Base-by-base conservation (phyloP, 2,888 invertebrate species). In the Dermolepida albohirtum region DNA sequence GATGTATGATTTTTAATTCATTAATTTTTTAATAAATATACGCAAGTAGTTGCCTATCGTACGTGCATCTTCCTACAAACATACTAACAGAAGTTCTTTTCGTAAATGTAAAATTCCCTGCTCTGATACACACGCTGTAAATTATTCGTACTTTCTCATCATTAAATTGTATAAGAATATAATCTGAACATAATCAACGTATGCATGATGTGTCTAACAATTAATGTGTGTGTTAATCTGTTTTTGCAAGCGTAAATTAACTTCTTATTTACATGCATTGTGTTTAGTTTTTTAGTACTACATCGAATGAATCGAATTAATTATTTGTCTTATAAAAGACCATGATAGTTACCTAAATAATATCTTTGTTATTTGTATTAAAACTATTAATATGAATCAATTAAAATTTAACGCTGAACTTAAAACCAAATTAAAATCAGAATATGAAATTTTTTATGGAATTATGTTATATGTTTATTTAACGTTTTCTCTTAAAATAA, bases 101-200 rank as follows among this genome's bases (percentile, higher is more conserved):
- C 27, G 47, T 17, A 47, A 44, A 59, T 34, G 59, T 14, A 59
- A 59, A 59, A 59, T 62, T 62, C 17, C 39, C 34, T 47, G 59
- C 59, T 62, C 59, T 62, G 59, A 62, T 62, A 62, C 59, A 34
- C 59, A 44, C 27, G 14, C 34, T n/a, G 39, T 49, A 62, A 62
- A 62, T 62, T 34, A 62, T 49, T 47, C 34, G 34, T 22, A 62
- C 59, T 62, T 62, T 62, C 59, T 47, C 59, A 47, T 34, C 44
- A 49, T 62, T 62, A 49, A 47, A 43, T 49, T 62, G 11, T 7
- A 12, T 27, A 62, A 47, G 59, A 62, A 62, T n/a, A n/a, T 44
- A 47, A 62, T 62, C 49, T 49, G 47, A 34, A 59, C 47, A 47
- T 47, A 47, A 34, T 34, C 6, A 34, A 34, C 39, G 59, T 34